Conservation (phyloP, 2,797 vertebrate genomes). For the Aeoliscus strigatus region DNA sequence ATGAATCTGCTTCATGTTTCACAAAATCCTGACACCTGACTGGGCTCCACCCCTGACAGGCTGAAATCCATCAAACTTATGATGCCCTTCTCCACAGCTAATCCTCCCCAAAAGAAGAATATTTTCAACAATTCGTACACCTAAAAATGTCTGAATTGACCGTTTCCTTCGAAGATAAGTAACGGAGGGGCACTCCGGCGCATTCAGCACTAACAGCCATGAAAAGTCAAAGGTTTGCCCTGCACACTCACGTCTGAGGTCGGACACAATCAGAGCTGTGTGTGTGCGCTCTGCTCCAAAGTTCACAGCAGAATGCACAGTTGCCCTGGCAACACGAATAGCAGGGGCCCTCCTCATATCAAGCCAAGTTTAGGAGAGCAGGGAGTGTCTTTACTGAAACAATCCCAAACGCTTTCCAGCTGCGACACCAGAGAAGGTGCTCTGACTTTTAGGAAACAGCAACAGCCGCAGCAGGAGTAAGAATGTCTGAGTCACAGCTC, state of each 20-base stretch:
- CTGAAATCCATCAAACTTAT: conserved; percentile 58
- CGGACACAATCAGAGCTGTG: conserved; percentile 62
- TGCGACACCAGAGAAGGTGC: conserved; percentile 20
- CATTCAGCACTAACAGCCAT: background rate
- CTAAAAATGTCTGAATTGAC: no score
- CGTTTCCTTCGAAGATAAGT: no score
- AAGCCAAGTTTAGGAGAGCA: conserved; percentile 54
- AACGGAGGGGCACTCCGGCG: no score
- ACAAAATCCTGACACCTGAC: conserved; percentile 26
- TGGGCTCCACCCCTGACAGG: conserved; percentile 38
- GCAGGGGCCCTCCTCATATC: conserved; percentile 51
- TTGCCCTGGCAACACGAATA: conserved; percentile 60
- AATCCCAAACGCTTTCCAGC: conserved; percentile 23
- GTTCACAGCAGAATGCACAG: conserved; percentile 67
- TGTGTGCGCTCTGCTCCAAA: conserved; percentile 67
- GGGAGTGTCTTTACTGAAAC: conserved; percentile 47
- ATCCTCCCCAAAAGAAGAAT: background rate
- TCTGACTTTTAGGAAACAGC: conserved; percentile 1
- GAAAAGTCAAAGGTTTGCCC: conserved; percentile 49
- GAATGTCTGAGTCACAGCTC: conserved; percentile 16
- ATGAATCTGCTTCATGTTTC: conserved; percentile 53
- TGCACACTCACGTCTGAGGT: conserved; percentile 43
- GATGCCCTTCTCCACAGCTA: conserved; percentile 23
- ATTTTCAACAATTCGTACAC: no score
- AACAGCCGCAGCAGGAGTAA: conserved; percentile 11